Evolutionary conservation across 1,140 invertebrate genomes (phyloP), one percentile per base, ranked within the genome.

Genomic region (Drosophila subobscura): DNA sequence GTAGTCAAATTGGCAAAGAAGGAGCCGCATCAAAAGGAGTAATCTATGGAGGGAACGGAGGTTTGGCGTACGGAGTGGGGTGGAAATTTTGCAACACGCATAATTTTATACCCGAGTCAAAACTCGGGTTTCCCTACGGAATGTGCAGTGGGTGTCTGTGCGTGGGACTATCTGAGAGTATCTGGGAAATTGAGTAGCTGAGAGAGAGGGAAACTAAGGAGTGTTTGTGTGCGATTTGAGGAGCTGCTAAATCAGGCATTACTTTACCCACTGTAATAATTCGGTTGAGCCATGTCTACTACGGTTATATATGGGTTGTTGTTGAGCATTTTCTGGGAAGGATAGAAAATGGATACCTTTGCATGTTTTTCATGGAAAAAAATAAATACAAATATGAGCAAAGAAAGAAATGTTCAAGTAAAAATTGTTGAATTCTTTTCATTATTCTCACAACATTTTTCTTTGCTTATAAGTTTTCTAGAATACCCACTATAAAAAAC

Each of bases 251-350:
- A 77, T 70, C 75, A 68, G 56, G 50, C 47, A 42, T 60, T 23
- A 41, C 46, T 37, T 41, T 45, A 71, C 55, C 51, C 41, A 73
- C 68, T 46, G 71, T 71, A 65, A 65, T 75, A 66, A 77, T 65
- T 75, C 60, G 66, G 66, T 66, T 77, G 57, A 71, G 44, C 65
- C 65, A 71, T 55, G 53, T 55, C 53, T 23, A 23, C 40, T 55
- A 33, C 8, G 29, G 29, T 33, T 33, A 33, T 33, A 10, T 33
- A 33, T 55, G 22, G 23, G 37, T 55, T 65, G 72, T 41, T 47
- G 33, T 23, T 42, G 23, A 50, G 25, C 27, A 63, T 55, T 67
- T 65, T 54, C 50, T 54, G 49, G n/a, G 54, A 61, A 27, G 40
- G 52, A 52, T 72, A 8, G 8, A 33, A 33, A 33, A 33, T 3